Evolutionary conservation across 2,113 vertebrate genomes (phyloP), one percentile per base, ranked within the genome.

Genomic region (Rhadina sibilatrix): DNA sequence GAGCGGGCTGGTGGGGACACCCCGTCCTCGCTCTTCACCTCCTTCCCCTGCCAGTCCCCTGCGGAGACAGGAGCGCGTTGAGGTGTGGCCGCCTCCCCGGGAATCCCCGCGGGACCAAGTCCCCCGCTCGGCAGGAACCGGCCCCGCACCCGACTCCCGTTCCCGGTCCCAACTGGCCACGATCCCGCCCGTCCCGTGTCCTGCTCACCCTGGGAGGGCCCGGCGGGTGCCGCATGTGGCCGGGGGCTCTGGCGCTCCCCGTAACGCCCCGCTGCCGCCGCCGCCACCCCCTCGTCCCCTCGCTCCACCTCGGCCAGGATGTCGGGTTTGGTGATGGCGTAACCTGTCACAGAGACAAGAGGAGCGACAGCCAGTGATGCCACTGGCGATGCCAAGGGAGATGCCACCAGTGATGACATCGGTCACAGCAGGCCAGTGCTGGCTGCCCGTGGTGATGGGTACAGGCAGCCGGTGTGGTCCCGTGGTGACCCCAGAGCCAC

Each of bases 221-320:
- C 65, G 10, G 60, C 6, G 2, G 81, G 72, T 0, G 16, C 38
- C 14, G 9, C 2, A 1, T 0, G 61, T 1, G 46, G 37, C 37
- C 3, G 72, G 54, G 68, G 81, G 64, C 37, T 60, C 81, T 10
- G 87, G 19, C 16, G 95, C 57, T 53, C 61, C 57, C 80, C 8
- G 10, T 10, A 91, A 18, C 1, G 14, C 52, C 76, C 87, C 9
- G 53, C 71, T 5, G 37, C 37, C 37, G 16, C 78, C 15, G 16
- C 77, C 46, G 37, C 84, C 5, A 44, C 46, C 12, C 2, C 87
- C 19, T 38, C 83, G 16, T 84, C 83, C 33, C 68, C 69, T 35
- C 74, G 78, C 64, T 95, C 93, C 91, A 95, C 89, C 93, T 95
- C 91, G 16, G 95, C 93, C 95, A 95, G 78, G 93, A 93, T 94